Evolutionary conservation across 2,888 invertebrate species (phyloP).

Genomic region (Sylvicola fuscatus): DNA sequence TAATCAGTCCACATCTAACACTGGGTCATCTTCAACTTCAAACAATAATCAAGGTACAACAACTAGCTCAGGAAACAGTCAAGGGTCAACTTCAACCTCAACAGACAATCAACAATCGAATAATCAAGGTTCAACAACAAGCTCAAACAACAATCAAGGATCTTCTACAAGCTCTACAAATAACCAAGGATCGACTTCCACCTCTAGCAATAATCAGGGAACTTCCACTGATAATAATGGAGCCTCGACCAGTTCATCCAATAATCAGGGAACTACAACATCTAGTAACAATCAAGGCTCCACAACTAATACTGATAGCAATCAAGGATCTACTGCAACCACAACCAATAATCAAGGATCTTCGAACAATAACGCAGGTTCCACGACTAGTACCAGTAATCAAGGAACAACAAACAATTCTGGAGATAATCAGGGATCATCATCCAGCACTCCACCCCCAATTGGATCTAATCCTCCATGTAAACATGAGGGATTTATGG

Average conservation of each 20-base stretch:
- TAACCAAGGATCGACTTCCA: too few relatives aligned
- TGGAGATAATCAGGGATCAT: neutral
- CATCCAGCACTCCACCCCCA: neutral
- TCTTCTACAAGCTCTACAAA: slow-evolving; percentile 4
- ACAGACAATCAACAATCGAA: slow-evolving; percentile 7
- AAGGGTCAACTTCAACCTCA: slow-evolving; percentile 13
- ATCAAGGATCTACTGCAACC: slow-evolving; percentile 4
- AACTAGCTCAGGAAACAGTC: slow-evolving; percentile 5
- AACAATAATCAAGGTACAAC: neutral
- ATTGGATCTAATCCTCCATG: slow-evolving; percentile 12
- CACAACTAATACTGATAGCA: slow-evolving; percentile 4
- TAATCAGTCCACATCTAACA: too few relatives aligned
- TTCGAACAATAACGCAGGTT: neutral
- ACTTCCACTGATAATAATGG: slow-evolving; percentile 8
- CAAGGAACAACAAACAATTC: slow-evolving; percentile 4
- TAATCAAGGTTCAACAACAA: slow-evolving; percentile 1
- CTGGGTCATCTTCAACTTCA: slow-evolving; percentile 1
- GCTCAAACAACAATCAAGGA: slow-evolving; percentile 4
- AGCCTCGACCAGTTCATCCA: neutral
- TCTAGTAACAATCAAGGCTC: slow-evolving; percentile 6
- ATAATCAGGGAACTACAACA: neutral
- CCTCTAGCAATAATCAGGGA: slow-evolving; percentile 5
- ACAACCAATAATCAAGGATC: slow-evolving; percentile 7
- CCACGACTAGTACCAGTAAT: slow-evolving; percentile 6
- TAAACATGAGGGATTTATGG: slow-evolving; percentile 22